A percentile compares a stretch with the other conserved stretches of the same genome.
Evolutionary conservation across 1,140 invertebrate genomes (phyloP).

Genomic region (Dreissena rostriformis): DNA sequence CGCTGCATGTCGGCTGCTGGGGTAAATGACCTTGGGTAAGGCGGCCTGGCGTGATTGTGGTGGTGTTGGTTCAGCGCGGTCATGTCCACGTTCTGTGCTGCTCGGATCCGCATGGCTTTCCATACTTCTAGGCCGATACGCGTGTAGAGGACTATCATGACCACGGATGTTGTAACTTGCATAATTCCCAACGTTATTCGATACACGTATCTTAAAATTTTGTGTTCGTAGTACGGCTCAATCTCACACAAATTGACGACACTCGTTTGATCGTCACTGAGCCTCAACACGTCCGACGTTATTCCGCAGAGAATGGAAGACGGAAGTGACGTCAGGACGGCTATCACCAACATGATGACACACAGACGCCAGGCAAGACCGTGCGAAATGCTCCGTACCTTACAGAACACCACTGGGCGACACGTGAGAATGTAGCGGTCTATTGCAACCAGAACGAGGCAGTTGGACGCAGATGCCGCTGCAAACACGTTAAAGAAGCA

Average conservation of each 20-base stretch:
- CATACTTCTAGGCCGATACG: conserved; percentile 22
- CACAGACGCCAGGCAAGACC: conserved; percentile 28
- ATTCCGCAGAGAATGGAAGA: conserved; percentile 34
- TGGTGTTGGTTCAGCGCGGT: not conserved
- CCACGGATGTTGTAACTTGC: not conserved
- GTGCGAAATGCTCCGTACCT: not conserved
- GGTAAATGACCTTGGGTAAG: not conserved
- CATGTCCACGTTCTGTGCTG: not conserved
- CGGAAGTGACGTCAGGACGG: conserved; percentile 23
- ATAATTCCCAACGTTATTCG: conserved; percentile 12
- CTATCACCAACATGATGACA: conserved; percentile 24
- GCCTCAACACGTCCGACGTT: conserved; percentile 5
- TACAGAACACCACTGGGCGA: conserved; percentile 24
- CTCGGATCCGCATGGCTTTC: conserved; percentile 23
- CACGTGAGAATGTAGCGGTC: conserved; percentile 42
- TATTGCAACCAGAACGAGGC: conserved; percentile 17
- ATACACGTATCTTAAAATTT: conserved; percentile 19
- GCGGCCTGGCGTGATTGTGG: not conserved
- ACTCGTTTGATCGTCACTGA: too few species aligned
- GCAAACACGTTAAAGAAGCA: conserved; percentile 53
- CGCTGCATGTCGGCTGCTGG: not conserved
- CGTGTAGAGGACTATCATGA: conserved; percentile 34
- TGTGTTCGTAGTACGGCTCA: conserved; percentile 12
- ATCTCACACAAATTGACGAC: conserved; percentile 35
- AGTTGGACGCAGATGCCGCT: conserved; percentile 30